Percentiles rank a stretch among this genome's conserved stretches.
phyloP scores from a whole-genome alignment of 2,888 invertebrate genomes.

The Eremobia ochroleuca region DNA sequence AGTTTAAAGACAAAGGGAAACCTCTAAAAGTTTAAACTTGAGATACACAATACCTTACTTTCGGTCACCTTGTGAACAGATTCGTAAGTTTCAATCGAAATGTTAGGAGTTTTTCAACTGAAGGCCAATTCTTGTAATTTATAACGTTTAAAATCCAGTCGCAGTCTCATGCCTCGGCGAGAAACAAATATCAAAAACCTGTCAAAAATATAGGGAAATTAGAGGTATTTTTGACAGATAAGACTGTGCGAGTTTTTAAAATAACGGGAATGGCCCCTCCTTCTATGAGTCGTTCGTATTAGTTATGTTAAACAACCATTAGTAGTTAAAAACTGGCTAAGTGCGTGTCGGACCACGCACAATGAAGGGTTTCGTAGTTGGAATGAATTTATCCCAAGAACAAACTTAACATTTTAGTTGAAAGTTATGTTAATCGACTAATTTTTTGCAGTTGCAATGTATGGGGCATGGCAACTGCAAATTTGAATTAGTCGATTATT shows the following conservation, averaged over 20 bases:
- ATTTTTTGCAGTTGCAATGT: too few relatives aligned
- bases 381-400: too few relatives aligned
- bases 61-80: not conserved
- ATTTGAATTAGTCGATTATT: too few relatives aligned
- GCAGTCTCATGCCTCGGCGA: not conserved
- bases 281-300: not conserved
- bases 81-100: not conserved
- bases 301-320: not conserved
- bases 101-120: not conserved
- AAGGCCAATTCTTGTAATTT: not conserved
- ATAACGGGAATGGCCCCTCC: not conserved
- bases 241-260: not conserved
- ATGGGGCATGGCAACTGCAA: too few relatives aligned
- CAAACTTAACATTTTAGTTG: too few relatives aligned
- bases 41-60: slow-evolving; percentile 10
- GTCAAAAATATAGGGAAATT: not conserved
- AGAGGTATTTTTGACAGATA: not conserved
- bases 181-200: not conserved
- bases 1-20: slow-evolving; percentile 44
- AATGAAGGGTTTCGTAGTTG: too few relatives aligned
- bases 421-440: too few relatives aligned
- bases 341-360: too few relatives aligned
- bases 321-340: too few relatives aligned
- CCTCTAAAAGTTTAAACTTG: slow-evolving; percentile 51
- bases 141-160: not conserved